Evolutionary conservation across 2,888 invertebrate genomes (phyloP).

Genomic region (Conomelus anceps): DNA sequence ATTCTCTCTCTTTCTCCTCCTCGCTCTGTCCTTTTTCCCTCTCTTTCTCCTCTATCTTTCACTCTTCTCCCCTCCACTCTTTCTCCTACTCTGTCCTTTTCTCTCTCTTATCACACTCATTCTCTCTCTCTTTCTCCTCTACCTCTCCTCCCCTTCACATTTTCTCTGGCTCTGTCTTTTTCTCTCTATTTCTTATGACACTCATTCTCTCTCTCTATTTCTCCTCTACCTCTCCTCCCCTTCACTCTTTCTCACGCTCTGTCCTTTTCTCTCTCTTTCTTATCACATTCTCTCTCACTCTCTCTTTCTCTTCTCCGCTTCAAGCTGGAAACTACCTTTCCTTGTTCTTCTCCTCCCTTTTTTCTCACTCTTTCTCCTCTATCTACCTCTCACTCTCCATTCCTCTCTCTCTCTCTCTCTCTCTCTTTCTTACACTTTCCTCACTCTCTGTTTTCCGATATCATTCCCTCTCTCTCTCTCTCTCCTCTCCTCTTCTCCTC

Average conservation of each 20-base stretch:
- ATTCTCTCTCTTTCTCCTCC: not conserved
- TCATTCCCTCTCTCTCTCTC: not conserved
- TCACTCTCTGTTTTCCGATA: not conserved
- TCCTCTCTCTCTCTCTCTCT: not conserved
- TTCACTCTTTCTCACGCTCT: constrained; percentile 11
- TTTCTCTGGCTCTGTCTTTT: not conserved
- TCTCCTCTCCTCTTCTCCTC: not conserved
- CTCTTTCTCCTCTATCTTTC: not conserved
- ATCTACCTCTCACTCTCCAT: not conserved
- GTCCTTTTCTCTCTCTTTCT: constrained; percentile 3
- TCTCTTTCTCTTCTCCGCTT: not conserved
- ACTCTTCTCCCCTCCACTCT: not conserved
- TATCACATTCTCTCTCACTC: not conserved
- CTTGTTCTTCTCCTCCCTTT: not conserved
- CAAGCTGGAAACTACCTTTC: too few species aligned
- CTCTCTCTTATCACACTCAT: not conserved
- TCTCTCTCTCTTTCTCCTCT: not conserved
- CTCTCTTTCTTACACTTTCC: not conserved
- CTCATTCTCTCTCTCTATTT: not conserved
- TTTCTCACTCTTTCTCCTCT: not conserved
- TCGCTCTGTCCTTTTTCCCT: not conserved
- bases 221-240: not conserved
- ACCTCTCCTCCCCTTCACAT: not conserved
- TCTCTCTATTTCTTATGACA: not conserved
- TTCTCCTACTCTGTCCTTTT: not conserved